These are phyloP conservation scores for Pasiphila rectangulata DNA, from an alignment of 2,888 invertebrate species.

Conservation along the genomic window DNA sequence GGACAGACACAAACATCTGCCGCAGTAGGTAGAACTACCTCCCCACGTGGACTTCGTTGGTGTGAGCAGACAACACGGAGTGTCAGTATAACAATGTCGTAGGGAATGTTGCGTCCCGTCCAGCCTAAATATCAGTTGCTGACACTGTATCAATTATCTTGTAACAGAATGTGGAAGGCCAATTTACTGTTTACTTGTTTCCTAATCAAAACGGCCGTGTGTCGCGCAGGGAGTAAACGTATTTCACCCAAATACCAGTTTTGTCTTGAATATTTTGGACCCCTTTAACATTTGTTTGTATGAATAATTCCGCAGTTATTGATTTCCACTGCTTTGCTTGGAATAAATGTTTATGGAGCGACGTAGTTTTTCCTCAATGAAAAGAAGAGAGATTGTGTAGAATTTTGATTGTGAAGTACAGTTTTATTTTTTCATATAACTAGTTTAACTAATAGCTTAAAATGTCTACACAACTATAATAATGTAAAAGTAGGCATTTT, in stretches of 20 bases:
- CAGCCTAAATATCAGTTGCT: no score
- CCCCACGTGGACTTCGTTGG: no score
- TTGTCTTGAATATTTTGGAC: slow-evolving; percentile 26
- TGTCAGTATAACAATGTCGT: no score
- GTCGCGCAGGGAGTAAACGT: slow-evolving; percentile 21
- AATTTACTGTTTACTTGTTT: not conserved
- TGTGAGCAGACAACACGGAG: no score
- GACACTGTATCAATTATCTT: no score
- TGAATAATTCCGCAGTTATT: slow-evolving; percentile 23
- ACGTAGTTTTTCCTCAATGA: not conserved
- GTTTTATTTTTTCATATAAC: not conserved
- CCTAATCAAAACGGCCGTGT: not conserved
- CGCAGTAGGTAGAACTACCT: no score
- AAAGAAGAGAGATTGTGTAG: not conserved
- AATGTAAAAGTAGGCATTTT: no score
- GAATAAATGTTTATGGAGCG: slow-evolving; percentile 8
- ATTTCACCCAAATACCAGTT: slow-evolving; percentile 29
- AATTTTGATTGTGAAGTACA: not conserved
- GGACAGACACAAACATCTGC: no score
- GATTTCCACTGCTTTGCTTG: slow-evolving; percentile 20
- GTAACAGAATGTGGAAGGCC: no score
- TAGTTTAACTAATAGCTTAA: not conserved
- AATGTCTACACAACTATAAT: not conserved
- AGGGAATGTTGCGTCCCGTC: no score
- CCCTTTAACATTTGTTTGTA: slow-evolving; percentile 24